Conservation (phyloP, 2,113 vertebrate genomes). For the Felis chaus region DNA sequence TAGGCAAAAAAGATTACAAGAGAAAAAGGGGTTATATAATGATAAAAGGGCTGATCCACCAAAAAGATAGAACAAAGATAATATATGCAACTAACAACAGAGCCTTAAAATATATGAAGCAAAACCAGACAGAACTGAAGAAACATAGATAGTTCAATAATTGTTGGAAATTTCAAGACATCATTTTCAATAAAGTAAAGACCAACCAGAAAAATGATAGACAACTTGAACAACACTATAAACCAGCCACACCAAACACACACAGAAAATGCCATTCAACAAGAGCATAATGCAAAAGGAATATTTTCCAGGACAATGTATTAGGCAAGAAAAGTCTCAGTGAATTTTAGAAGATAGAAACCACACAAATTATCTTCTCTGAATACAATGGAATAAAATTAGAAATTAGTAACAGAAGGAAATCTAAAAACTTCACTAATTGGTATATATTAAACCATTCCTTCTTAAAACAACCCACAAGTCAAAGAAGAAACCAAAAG, state of each 20-base stretch:
- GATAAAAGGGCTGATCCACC: background rate
- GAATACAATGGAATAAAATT: background rate
- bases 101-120: background rate
- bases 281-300: background rate
- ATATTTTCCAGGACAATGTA: background rate
- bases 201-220: background rate
- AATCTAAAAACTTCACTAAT: background rate
- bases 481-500: background rate
- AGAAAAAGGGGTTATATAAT: background rate
- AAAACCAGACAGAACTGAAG: background rate
- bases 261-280: background rate
- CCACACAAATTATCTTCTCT: background rate
- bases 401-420: background rate
- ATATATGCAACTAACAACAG: background rate
- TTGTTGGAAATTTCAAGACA: background rate
- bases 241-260: background rate
- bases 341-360: background rate
- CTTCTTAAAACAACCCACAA: background rate
- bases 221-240: background rate
- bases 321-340: background rate
- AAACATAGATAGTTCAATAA: background rate
- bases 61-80: background rate
- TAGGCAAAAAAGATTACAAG: background rate
- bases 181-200: background rate
- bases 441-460: background rate